Evolutionary conservation across 2,113 vertebrate genomes (phyloP), one percentile per base, ranked within the genome.

Genomic region (Carassius auratus): DNA sequence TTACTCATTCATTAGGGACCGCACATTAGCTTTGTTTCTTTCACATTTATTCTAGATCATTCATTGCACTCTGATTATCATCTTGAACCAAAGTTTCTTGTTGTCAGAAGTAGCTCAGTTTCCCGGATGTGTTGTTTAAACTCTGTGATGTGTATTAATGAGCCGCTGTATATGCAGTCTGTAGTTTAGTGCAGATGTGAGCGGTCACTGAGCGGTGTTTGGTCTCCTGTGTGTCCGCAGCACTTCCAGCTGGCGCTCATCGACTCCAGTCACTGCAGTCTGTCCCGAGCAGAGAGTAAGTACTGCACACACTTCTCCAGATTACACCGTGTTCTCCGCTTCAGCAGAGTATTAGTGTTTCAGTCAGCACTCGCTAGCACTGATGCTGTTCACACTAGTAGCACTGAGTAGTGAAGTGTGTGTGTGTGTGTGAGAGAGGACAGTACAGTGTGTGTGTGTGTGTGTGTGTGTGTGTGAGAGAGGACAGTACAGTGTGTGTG

Each of bases 261-360:
- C 92, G 97, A 99, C 96, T 98, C 97, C 92, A 97, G 96, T 93
- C 95, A 96, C 94, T 99, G 98, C 96, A 98, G 97, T 96, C 97
- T 99, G 96, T 99, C 98, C 93, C 98, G 97, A 92, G 96, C 97
- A 95, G 97, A 99, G 97, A 99, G 98, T 99, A 97, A 98, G 98
- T 98, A 92, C 83, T 17, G 8, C 33, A 38, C 57, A 19, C 0
- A 59, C 57, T n/a, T n/a, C 57, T 21, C 17, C 0, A 21, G 17
- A 19, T 59, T 0, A 74, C 42, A 1, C 55, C 1, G 14, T 1
- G 8, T 38, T 38, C 19, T 33, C 30, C 33, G 66, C 36, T 36
- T 36, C 17, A 19, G 1, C 8, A 15, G 26, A 9, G 2, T 26
- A 64, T 64, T 64, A 26, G 10, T 64, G 21, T 4, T 62, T 12